A percentile compares a stretch with the other conserved stretches of the same genome.
phyloP scores from a whole-genome alignment of 2,888 invertebrate species.

The Teleiodes luculella region DNA sequence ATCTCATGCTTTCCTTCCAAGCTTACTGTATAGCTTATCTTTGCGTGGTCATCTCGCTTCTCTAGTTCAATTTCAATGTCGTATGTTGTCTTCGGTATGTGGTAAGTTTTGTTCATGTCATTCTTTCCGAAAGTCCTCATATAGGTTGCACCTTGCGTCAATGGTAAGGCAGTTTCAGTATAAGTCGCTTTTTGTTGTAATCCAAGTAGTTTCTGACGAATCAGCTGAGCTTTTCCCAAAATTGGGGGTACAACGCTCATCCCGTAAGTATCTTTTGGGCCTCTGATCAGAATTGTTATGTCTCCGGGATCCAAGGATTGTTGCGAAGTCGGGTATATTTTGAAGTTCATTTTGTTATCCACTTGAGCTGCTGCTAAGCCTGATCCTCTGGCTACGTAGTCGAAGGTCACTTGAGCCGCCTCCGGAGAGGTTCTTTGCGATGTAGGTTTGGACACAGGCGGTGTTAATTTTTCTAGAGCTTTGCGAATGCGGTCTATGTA shows the following conservation, averaged over 20 bases:
- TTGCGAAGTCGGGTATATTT: slow-evolving; percentile 77
- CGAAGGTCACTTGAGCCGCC: slow-evolving; percentile 60
- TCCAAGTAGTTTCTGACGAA: slow-evolving; percentile 64
- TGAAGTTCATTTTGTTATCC: slow-evolving; percentile 75
- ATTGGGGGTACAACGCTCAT: slow-evolving; percentile 64
- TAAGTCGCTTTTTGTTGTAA: slow-evolving; percentile 53
- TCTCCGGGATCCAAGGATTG: slow-evolving; percentile 69
- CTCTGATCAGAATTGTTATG: slow-evolving; percentile 67
- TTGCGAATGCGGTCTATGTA: slow-evolving; percentile 73
- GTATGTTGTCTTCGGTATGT: slow-evolving; percentile 67
- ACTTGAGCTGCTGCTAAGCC: slow-evolving; percentile 79
- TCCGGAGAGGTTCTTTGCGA: slow-evolving; percentile 59
- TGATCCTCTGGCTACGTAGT: slow-evolving; percentile 80
- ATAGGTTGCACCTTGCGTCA: slow-evolving; percentile 67
- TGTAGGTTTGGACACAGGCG: slow-evolving; percentile 56
- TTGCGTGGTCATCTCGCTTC: slow-evolving; percentile 66
- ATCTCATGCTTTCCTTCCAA: slow-evolving; percentile 78
- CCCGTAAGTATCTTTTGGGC: slow-evolving; percentile 70
- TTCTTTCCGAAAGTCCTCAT: slow-evolving; percentile 65
- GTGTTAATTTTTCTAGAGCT: slow-evolving; percentile 61
- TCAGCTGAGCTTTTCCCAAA: slow-evolving; percentile 67
- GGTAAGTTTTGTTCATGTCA: slow-evolving; percentile 68
- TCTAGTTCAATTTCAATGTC: slow-evolving; percentile 75
- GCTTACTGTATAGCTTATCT: slow-evolving; percentile 71
- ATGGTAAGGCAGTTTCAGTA: slow-evolving; percentile 62